These are phyloP conservation scores for Pachliopta kotzebuea DNA, from an alignment of 2,888 invertebrate genomes.

Conservation along the genomic window DNA sequence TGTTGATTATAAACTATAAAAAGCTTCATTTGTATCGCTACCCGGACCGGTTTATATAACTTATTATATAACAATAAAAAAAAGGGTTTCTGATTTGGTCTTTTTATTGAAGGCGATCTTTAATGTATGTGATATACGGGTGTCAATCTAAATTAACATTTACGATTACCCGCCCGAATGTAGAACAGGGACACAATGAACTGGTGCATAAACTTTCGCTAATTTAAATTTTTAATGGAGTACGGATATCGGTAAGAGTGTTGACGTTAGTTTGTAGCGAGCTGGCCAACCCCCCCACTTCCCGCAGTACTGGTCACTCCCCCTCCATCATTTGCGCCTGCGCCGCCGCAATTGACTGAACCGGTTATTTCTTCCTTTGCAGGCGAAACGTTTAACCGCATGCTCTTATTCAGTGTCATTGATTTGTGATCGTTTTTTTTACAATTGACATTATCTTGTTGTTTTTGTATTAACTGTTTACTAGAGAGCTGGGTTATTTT, in stretches of 20 bases:
- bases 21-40: constrained; percentile 16
- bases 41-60: constrained; percentile 21
- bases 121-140: constrained; percentile 8
- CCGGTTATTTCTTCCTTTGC: constrained; percentile 21
- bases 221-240: constrained; percentile 43
- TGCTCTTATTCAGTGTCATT: constrained; percentile 20
- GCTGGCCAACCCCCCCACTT: constrained; percentile 22
- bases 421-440: constrained; percentile 22
- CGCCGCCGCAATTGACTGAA: constrained; percentile 17
- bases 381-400: constrained; percentile 8
- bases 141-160: constrained; percentile 24
- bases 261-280: constrained; percentile 36
- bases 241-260: constrained; percentile 33
- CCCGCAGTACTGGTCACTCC: too few species aligned
- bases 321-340: background rate
- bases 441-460: constrained; percentile 6
- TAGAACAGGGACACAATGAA: constrained; percentile 35
- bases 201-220: constrained; percentile 39
- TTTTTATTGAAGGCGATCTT: constrained; percentile 16
- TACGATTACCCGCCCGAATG: constrained; percentile 20
- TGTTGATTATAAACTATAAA: constrained; percentile 22
- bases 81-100: constrained; percentile 14
- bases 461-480: constrained; percentile 1
- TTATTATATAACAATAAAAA: constrained; percentile 25
- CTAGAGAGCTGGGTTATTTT: background rate